These are phyloP conservation scores for Cydia fagiglandana DNA, from an alignment of 1,140 invertebrate species.

Conservation along the genomic window DNA sequence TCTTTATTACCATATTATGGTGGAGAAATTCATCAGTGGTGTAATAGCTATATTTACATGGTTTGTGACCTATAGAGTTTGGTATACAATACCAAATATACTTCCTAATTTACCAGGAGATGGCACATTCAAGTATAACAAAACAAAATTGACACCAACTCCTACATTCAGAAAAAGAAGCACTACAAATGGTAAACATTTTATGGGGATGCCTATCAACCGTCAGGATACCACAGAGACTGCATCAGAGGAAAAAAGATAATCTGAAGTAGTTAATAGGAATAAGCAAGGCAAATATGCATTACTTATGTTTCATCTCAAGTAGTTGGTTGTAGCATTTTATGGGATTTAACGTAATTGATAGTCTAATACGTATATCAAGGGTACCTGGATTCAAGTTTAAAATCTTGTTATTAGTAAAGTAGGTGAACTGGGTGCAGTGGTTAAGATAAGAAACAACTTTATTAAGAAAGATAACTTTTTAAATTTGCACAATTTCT, in stretches of 20 bases:
- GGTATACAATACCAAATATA: conserved; percentile 83
- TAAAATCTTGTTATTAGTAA: conserved; percentile 6
- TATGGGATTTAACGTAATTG: neutral
- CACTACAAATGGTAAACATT: conserved; percentile 79
- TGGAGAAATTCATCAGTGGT: conserved; percentile 95
- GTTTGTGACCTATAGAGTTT: conserved; percentile 94
- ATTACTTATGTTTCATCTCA: neutral
- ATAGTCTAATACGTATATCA: neutral
- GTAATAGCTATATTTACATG: conserved; percentile 92
- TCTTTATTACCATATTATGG: conserved; percentile 96
- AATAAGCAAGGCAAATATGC: neutral
- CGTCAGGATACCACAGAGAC: conserved; percentile 55
- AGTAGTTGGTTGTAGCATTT: conserved; percentile 21
- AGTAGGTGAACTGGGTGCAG: neutral
- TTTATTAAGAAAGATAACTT: conserved; percentile 7
- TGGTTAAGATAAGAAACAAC: neutral
- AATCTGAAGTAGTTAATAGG: conserved; percentile 32
- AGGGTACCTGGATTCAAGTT: conserved; percentile 14
- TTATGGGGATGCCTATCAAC: conserved; percentile 90
- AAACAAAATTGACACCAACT: conserved; percentile 71
- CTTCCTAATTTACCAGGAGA: conserved; percentile 87
- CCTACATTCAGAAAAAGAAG: conserved; percentile 60
- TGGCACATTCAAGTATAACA: conserved; percentile 89
- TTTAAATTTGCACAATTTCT: conserved; percentile 17
- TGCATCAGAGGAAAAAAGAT: conserved; percentile 57